Conservation (phyloP, 2,888 invertebrate genomes). For the Theretra japonica region DNA sequence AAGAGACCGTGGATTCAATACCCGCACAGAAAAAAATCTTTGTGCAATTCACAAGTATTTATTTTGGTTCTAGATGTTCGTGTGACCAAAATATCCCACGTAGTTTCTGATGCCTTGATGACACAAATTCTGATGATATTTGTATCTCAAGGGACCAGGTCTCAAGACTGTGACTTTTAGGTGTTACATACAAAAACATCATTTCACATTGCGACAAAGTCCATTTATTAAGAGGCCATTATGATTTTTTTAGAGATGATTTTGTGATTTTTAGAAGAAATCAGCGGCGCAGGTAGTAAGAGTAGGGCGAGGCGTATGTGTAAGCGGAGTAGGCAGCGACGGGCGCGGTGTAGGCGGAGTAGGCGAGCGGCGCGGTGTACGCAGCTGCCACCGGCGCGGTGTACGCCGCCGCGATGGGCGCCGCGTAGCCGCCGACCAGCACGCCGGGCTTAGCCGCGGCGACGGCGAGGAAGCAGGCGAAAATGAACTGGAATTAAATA, state of each 20-base stretch:
- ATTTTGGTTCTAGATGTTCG: no score
- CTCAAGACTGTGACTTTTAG: no score
- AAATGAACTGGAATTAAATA: conserved; percentile 59
- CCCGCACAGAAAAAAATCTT: no score
- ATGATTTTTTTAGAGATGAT: background rate
- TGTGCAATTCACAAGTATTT: no score
- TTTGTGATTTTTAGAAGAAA: background rate
- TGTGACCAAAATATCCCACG: no score
- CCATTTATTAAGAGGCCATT: conserved; percentile 15
- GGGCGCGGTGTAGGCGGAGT: conserved; percentile 63
- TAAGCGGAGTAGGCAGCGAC: conserved; percentile 59
- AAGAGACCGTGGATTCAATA: no score
- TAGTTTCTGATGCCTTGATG: no score
- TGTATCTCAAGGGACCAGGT: no score
- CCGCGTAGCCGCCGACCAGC: conserved; percentile 52
- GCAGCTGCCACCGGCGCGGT: conserved; percentile 62
- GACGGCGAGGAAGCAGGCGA: conserved; percentile 66
- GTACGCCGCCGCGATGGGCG: conserved; percentile 46
- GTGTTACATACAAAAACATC: background rate
- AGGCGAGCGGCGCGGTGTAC: conserved; percentile 68
- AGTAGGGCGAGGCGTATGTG: conserved; percentile 57
- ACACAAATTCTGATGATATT: no score
- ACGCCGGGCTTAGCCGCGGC: conserved; percentile 50
- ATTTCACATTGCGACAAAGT: conserved; percentile 17
- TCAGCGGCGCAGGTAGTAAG: conserved; percentile 50